These are phyloP conservation scores for Papilio xuthus DNA, from an alignment of 1,140 invertebrate species.

Conservation along the genomic window DNA sequence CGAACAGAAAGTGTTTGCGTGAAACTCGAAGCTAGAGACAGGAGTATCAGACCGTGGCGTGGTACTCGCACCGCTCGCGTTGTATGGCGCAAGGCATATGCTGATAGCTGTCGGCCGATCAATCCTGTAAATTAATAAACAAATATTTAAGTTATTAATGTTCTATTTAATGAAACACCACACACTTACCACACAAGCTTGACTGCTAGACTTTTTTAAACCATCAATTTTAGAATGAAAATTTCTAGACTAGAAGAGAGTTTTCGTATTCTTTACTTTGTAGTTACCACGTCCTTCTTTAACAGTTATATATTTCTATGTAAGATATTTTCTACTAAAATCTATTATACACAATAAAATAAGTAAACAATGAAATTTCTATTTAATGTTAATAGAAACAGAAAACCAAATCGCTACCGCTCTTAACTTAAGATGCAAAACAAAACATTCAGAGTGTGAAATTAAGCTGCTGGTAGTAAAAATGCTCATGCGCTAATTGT, in stretches of 20 bases:
- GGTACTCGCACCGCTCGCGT: constrained; percentile 44
- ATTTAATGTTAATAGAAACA: background rate
- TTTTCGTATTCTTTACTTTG: too few relatives aligned
- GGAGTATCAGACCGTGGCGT: constrained; percentile 61
- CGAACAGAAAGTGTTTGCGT: constrained; percentile 59
- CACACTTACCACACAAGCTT: too few relatives aligned
- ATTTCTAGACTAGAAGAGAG: too few relatives aligned
- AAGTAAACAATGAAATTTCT: too few relatives aligned
- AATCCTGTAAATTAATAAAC: background rate
- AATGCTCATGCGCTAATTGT: constrained; percentile 40
- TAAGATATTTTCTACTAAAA: too few relatives aligned
- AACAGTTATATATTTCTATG: too few relatives aligned
- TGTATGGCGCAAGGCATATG: constrained; percentile 26
- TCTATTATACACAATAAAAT: too few relatives aligned
- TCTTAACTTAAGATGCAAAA: constrained; percentile 19
- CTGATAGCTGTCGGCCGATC: background rate
- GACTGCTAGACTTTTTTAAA: too few relatives aligned
- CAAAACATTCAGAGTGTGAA: constrained; percentile 59
- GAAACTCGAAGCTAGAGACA: constrained; percentile 40
- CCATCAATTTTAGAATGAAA: too few relatives aligned
- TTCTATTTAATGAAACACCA: too few relatives aligned
- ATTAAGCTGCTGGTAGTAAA: constrained; percentile 45
- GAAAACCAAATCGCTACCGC: background rate
- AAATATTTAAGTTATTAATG: too few relatives aligned
- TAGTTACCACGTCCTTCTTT: too few relatives aligned